Percentiles rank a stretch among this genome's conserved stretches.
These are phyloP conservation scores for Boloria selene DNA, from an alignment of 2,888 invertebrate species.

Conservation along the genomic window DNA sequence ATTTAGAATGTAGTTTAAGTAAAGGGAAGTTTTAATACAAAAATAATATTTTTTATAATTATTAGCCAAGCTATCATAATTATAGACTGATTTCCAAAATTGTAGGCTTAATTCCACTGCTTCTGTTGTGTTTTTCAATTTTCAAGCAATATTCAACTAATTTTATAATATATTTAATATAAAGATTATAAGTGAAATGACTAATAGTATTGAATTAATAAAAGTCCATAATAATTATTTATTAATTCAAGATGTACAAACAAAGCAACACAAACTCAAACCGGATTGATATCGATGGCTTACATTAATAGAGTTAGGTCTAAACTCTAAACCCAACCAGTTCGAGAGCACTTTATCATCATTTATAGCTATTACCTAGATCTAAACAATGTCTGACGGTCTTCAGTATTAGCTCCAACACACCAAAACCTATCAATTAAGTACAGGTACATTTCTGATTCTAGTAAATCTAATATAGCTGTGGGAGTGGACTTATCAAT, in stretches of 20 bases:
- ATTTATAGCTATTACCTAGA: constrained; percentile 26
- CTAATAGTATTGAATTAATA: too few relatives aligned
- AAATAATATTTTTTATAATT: too few relatives aligned
- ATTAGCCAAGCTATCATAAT: too few relatives aligned
- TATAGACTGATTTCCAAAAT: too few relatives aligned
- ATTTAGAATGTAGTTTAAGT: too few relatives aligned
- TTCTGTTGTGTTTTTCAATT: too few relatives aligned
- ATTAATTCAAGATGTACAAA: not conserved
- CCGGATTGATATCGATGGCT: not conserved
- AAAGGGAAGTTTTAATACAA: too few relatives aligned
- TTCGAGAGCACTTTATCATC: constrained; percentile 30
- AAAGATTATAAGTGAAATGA: too few relatives aligned
- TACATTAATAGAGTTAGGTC: constrained; percentile 21
- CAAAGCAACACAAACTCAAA: not conserved
- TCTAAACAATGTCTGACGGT: constrained; percentile 28
- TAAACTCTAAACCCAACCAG: constrained; percentile 13
- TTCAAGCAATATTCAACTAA: too few relatives aligned
- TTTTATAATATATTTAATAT: too few relatives aligned
- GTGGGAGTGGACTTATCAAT: not conserved
- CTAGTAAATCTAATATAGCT: not conserved
- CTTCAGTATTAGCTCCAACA: constrained; percentile 25
- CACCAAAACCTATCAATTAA: constrained; percentile 31
- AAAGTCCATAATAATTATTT: not conserved
- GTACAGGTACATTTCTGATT: constrained; percentile 1
- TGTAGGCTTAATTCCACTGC: too few relatives aligned